Conservation (phyloP, 1,140 invertebrate genomes). For the Ips typographus region DNA sequence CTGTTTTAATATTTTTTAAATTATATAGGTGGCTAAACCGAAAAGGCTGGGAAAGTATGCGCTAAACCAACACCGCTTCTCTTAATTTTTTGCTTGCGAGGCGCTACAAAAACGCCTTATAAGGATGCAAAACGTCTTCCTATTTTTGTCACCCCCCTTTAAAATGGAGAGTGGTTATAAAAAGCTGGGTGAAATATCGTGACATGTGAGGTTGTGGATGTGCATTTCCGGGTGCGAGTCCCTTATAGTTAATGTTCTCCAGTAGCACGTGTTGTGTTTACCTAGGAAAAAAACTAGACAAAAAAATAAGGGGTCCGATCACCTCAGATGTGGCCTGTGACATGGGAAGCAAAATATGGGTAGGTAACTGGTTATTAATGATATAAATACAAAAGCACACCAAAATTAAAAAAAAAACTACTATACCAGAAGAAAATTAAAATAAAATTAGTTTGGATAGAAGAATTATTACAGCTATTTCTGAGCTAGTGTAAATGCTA, state of each 20-base stretch:
- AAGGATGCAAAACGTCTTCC: constrained; percentile 4
- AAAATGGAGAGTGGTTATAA: background rate
- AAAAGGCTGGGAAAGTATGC: background rate
- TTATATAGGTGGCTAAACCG: background rate
- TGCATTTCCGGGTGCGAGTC: constrained; percentile 6
- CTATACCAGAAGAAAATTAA: too few species aligned
- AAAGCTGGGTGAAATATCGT: constrained; percentile 2
- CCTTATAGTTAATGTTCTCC: background rate
- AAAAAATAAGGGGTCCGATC: background rate
- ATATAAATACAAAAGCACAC: too few species aligned
- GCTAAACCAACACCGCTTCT: background rate
- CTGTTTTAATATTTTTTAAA: constrained; percentile 10
- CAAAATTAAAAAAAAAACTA: too few species aligned
- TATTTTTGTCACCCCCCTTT: constrained; percentile 3
- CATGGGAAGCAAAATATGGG: too few species aligned
- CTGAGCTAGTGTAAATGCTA: too few species aligned
- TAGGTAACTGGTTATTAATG: too few species aligned
- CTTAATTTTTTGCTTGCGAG: constrained; percentile 1
- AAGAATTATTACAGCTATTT: too few species aligned
- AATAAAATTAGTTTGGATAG: too few species aligned
- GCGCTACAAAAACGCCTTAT: constrained; percentile 2
- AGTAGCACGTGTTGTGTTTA: constrained; percentile 3
- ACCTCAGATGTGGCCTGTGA: too few species aligned
- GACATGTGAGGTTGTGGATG: background rate
- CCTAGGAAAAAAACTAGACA: background rate